These are phyloP conservation scores for Ooceraea biroi DNA, from an alignment of 1,140 invertebrate genomes.

Conservation along the genomic window DNA sequence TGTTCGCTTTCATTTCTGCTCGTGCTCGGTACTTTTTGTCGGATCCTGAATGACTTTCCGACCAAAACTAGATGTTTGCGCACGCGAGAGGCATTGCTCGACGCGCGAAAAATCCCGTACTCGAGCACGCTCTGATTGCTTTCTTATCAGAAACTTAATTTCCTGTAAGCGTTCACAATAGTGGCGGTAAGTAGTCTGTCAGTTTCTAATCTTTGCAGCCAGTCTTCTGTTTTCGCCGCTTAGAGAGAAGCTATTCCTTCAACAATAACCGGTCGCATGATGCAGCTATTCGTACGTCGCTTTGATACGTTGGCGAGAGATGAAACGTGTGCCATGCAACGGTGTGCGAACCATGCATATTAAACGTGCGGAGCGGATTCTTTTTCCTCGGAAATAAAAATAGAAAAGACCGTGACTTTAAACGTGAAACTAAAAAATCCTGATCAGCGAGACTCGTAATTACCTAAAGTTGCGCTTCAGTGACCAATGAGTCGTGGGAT, in stretches of 20 bases:
- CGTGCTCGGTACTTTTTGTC: too few species aligned
- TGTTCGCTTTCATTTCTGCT: too few species aligned
- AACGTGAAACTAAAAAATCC: not conserved
- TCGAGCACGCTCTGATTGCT: not conserved
- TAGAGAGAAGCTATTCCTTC: not conserved
- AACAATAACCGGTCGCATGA: not conserved
- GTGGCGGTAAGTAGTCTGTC: not conserved
- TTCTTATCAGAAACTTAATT: not conserved
- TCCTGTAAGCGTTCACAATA: not conserved
- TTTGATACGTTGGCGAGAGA: constrained; percentile 2
- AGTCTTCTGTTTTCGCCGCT: not conserved
- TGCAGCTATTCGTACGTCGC: not conserved
- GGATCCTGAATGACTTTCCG: not conserved
- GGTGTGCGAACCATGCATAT: not conserved
- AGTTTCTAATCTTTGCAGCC: not conserved
- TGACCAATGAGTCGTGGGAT: not conserved
- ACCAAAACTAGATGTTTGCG: not conserved
- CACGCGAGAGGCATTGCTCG: not conserved
- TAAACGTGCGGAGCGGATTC: not conserved
- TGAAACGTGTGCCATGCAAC: not conserved
- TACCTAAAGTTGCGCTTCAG: not conserved
- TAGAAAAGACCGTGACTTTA: not conserved
- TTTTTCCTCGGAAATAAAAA: constrained; percentile 4
- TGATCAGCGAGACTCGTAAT: not conserved
- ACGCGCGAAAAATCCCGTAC: not conserved